Evolutionary conservation across 1,140 invertebrate species (phyloP), one percentile per base, ranked within the genome.

Genomic region (Helicoverpa armigera): DNA sequence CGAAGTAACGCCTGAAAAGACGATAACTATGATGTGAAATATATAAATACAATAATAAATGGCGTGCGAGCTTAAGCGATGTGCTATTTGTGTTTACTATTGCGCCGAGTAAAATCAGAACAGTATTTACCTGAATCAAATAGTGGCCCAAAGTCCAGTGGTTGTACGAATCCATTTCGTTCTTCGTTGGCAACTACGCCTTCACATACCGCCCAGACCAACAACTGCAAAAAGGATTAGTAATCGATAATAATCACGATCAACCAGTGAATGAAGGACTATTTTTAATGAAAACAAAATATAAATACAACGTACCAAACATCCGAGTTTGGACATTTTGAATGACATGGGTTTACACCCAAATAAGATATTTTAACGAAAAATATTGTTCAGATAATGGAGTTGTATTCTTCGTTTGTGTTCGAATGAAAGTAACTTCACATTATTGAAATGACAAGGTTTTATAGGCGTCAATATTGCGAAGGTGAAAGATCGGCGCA

Each of bases 401-500:
- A 88, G 90, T 89, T 86, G 90, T 91, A 86, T 89, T 87, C 86
- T 85, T 85, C 80, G 83, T 89, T 92, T 88, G 85, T 80, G 85
- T 88, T 82, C 86, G 88, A 87, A 94, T 93, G 90, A 94, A 94
- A 94, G 93, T 94, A 94, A 92, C 92, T 92, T 91, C 87, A 92
- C 84, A 91, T 85, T 90, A 90, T 93, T 88, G 91, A 86, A 93
- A 91, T 91, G 91, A 92, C 92, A 93, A 93, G 88, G 91, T 94
- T 94, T 94, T 94, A 94, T 94, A 94, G 93, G 91, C 92, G 91
- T 91, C 86, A 93, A 88, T 91, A 91, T 94, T 94, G 93, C 93
- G 93, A 88, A 94, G 93, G 93, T 92, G 92, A 94, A 93, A 92
- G 93, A 94, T 91, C 92, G 89, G 91, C 86, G 93, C 92, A 93